Evolutionary conservation across 1,140 invertebrate genomes (phyloP), one percentile per base, ranked within the genome.

Genomic region (Helicoverpa zea): DNA sequence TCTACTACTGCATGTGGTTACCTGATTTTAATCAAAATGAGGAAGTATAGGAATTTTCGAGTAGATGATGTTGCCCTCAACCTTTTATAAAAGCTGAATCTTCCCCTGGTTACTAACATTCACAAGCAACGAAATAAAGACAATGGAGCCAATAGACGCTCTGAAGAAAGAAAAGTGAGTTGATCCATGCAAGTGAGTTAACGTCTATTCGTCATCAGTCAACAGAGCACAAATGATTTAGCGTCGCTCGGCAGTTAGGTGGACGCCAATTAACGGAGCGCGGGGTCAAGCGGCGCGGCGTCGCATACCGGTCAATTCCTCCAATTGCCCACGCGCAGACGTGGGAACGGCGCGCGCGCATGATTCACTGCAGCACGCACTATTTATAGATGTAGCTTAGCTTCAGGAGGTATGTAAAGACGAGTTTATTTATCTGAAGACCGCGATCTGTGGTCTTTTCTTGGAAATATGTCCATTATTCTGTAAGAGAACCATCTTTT

Each of bases 221-320:
- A 52, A 72, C 68, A 72, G 54, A 72, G 16, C n/a, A 72, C 68
- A 72, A 51, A 72, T 72, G 49, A 52, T 51, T 72, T 51, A 51
- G 68, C 68, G 68, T 70, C 47, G 66, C 35, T 52, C 85, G 85
- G 81, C 72, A 29, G 63, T 84, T 89, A 93, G 88, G 87, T 92
- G 85, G 85, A 77, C 84, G 82, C 87, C 88, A 91, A 90, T 92
- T 90, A 91, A 89, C 83, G 70, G 84, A 70, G 54, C 84, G 85
- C 23, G 84, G 56, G 90, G 90, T 91, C 90, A 92, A 91, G 86
- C 81, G 81, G 66, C 58, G 47, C 75, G 80, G 83, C 87, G 86
- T 80, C 89, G 88, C 90, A 89, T 88, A 85, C 89, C 88, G 87
- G 76, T 87, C 91, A 91, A 92, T 89, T 91, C 86, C 72, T 80